Percentiles rank a stretch among this genome's conserved stretches.
These are phyloP conservation scores for Drosophila saltans DNA, from an alignment of 1,140 invertebrate species.

Conservation along the genomic window DNA sequence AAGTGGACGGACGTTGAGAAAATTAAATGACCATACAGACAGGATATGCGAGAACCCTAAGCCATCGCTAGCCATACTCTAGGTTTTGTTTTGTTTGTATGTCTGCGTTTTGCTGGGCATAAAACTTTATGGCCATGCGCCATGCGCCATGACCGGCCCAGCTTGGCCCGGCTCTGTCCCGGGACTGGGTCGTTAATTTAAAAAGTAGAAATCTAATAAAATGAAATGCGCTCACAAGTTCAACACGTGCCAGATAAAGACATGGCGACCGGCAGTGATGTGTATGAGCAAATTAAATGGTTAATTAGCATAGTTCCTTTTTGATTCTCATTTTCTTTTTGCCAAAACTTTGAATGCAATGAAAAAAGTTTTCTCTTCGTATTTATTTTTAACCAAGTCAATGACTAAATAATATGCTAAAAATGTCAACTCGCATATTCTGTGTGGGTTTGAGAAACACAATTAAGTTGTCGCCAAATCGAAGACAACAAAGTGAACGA, in stretches of 20 bases:
- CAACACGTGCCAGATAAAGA: conserved; percentile 47
- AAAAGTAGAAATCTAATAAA: conserved; percentile 69
- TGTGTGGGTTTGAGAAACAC: neutral
- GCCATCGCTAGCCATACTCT: conserved; percentile 16
- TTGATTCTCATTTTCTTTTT: conserved; percentile 46
- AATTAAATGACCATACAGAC: conserved; percentile 73
- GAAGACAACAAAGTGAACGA: conserved; percentile 19
- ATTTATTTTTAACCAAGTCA: conserved; percentile 33
- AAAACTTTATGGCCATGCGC: conserved; percentile 73
- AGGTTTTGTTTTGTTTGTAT: conserved; percentile 3
- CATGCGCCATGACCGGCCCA: conserved; percentile 44
- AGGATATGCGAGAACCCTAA: conserved; percentile 36
- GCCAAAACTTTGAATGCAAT: conserved; percentile 42
- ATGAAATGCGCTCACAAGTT: conserved; percentile 32
- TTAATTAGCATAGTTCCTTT: conserved; percentile 54
- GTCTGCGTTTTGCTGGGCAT: conserved; percentile 32
- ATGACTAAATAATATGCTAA: conserved; percentile 54
- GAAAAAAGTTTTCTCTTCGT: conserved; percentile 28
- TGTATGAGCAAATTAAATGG: conserved; percentile 49
- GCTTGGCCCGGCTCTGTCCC: neutral
- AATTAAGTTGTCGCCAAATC: conserved; percentile 15
- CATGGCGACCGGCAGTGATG: conserved; percentile 13
- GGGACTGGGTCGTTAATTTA: conserved; percentile 60
- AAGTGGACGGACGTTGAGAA: conserved; percentile 73
- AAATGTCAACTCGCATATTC: conserved; percentile 35